Evolutionary conservation across 2,888 invertebrate genomes (phyloP).

Genomic region (Camptogramma bilineatum): DNA sequence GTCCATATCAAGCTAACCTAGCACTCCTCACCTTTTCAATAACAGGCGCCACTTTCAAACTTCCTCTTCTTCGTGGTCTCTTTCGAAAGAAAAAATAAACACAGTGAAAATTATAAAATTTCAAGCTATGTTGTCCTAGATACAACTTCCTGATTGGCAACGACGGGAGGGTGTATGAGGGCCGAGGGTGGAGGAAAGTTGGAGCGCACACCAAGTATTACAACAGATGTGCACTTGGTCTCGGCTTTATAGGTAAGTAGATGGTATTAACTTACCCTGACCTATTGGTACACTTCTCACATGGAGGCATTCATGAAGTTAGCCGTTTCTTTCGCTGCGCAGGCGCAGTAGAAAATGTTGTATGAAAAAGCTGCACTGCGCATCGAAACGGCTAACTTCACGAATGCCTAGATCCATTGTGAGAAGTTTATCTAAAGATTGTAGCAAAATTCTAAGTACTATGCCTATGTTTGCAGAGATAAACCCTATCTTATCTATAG

Average conservation of each 20-base stretch:
- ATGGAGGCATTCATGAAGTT: no score
- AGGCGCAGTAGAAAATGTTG: no score
- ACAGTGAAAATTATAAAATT: neutral
- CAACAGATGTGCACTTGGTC: conserved; percentile 69
- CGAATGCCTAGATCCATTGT: no score
- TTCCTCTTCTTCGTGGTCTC: no score
- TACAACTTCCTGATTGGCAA: conserved; percentile 87
- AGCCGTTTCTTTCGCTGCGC: no score
- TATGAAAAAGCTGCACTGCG: no score
- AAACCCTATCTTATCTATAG: neutral
- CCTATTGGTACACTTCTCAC: neutral
- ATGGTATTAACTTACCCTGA: neutral
- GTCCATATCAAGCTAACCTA: no score
- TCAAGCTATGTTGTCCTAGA: conserved; percentile 43
- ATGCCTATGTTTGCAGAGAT: neutral
- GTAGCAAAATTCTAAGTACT: neutral
- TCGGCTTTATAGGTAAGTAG: conserved; percentile 73
- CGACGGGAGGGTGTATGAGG: conserved; percentile 87
- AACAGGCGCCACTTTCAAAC: no score
- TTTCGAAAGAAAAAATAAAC: no score
- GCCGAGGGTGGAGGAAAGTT: conserved; percentile 83
- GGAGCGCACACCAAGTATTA: conserved; percentile 82
- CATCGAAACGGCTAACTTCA: no score
- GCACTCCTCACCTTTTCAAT: no score
- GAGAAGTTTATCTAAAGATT: neutral